Conservation (phyloP, 2,797 vertebrate species). For the Sus cebifrons region DNA sequence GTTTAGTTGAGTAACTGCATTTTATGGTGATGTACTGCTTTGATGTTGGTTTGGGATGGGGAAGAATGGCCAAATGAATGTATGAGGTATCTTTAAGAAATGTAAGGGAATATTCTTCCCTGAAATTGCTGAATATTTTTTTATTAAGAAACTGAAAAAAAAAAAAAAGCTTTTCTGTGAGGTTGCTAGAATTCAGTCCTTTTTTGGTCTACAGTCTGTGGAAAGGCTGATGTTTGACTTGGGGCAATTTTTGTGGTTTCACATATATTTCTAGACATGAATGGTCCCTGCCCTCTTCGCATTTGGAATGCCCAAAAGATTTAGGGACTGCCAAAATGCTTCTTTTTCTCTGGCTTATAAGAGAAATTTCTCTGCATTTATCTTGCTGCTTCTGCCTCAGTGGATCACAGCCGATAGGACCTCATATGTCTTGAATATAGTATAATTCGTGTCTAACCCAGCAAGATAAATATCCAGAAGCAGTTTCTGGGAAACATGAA, state of each 20-base stretch:
- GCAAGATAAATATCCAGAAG: slow-evolving; percentile 24
- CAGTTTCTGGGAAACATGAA: neutral
- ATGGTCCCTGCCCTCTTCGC: neutral
- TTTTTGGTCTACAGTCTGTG: neutral
- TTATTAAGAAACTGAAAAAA: neutral
- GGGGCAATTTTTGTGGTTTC: neutral
- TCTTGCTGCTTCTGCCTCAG: neutral
- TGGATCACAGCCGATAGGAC: neutral
- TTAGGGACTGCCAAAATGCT: neutral
- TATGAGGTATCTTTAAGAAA: neutral
- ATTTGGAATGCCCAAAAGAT: neutral
- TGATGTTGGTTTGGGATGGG: neutral
- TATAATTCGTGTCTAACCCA: slow-evolving; percentile 3
- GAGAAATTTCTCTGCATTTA: neutral
- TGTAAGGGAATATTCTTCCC: slow-evolving; percentile 36
- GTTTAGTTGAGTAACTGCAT: neutral
- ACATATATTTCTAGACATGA: neutral
- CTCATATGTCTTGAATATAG: neutral
- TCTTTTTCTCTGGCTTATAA: neutral
- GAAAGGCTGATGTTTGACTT: neutral
- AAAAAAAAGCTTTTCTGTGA: neutral
- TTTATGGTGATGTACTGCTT: neutral
- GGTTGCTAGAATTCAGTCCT: neutral
- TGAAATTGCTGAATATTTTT: neutral
- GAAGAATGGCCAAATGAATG: slow-evolving; percentile 13